Percentiles rank a stretch among this genome's conserved stretches.
Conservation (phyloP, 2,888 invertebrate species). For the Drosophila anomelani region DNA sequence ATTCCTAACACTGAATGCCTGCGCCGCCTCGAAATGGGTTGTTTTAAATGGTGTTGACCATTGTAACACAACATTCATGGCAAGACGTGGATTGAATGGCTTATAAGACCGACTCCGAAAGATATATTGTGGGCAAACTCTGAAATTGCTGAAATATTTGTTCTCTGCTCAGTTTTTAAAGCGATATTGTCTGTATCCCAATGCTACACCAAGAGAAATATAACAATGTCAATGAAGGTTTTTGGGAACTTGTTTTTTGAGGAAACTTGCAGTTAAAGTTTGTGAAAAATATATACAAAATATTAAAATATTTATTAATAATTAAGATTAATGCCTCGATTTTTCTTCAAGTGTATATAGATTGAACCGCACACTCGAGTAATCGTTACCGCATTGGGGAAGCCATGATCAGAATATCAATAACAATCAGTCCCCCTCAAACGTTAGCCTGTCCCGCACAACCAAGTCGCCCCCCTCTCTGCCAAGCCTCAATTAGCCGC, state of each 20-base stretch:
- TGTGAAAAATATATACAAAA: background rate
- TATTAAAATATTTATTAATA: no score
- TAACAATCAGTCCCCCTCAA: conserved; percentile 30
- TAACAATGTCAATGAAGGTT: background rate
- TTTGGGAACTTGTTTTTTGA: background rate
- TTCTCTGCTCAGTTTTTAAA: conserved; percentile 19
- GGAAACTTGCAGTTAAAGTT: background rate
- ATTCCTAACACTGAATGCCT: conserved; percentile 22
- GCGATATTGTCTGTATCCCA: conserved; percentile 11
- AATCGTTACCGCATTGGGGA: conserved; percentile 34
- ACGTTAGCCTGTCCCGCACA: conserved; percentile 6
- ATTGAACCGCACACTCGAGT: conserved; percentile 18
- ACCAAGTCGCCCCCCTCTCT: conserved; percentile 5
- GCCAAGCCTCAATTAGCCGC: conserved; percentile 36
- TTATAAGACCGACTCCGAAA: conserved; percentile 20
- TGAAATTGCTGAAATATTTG: conserved; percentile 26
- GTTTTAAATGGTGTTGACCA: conserved; percentile 35
- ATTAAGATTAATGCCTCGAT: background rate
- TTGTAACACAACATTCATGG: conserved; percentile 39
- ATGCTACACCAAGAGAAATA: conserved; percentile 7
- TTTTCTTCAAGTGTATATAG: conserved; percentile 11
- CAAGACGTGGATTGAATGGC: conserved; percentile 28
- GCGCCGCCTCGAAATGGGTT: conserved; percentile 15
- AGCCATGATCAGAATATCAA: conserved; percentile 52
- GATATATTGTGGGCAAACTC: conserved; percentile 21